Conservation (phyloP, 30 jellyfish, hydroid and myxozoan genomes). For the Rhopilema esculentum region DNA sequence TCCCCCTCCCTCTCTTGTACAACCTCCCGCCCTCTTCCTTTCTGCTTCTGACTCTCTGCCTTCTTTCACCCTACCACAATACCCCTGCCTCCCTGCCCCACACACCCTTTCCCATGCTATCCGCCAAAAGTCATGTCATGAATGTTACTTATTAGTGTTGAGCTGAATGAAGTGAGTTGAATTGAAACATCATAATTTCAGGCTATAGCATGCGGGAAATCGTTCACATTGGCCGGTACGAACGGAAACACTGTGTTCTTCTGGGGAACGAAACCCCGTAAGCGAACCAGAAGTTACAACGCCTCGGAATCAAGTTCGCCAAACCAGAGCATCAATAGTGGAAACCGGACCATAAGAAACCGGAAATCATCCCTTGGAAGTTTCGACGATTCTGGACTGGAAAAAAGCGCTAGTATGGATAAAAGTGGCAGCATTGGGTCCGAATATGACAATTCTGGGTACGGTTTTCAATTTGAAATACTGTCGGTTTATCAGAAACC, state of each 20-base stretch:
- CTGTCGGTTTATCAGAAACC: not conserved
- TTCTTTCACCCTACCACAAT: not conserved
- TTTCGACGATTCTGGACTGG: slow-evolving; percentile 62
- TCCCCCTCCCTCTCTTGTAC: not conserved
- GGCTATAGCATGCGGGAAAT: slow-evolving; percentile 80
- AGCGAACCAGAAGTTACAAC: slow-evolving; percentile 52
- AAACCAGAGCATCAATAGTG: slow-evolving; percentile 64
- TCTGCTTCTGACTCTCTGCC: not conserved
- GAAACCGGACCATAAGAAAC: slow-evolving; percentile 35
- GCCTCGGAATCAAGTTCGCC: slow-evolving; percentile 68
- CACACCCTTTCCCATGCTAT: too few relatives aligned
- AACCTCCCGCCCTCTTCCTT: not conserved
- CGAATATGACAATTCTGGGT: slow-evolving; percentile 31
- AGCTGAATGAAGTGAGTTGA: too few relatives aligned
- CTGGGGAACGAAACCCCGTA: slow-evolving; percentile 92
- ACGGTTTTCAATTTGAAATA: not conserved
- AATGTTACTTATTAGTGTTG: too few relatives aligned
- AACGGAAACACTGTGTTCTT: slow-evolving; percentile 73
- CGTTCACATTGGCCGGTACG: slow-evolving; percentile 83
- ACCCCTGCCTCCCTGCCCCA: not conserved
- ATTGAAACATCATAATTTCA: too few relatives aligned
- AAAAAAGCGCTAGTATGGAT: slow-evolving; percentile 34
- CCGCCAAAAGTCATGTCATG: not conserved
- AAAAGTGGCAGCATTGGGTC: slow-evolving; percentile 34
- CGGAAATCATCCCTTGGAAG: slow-evolving; percentile 70